phyloP scores from a whole-genome alignment of 92 coral and sea anemone species.

The Isaurus tuberculatus region DNA sequence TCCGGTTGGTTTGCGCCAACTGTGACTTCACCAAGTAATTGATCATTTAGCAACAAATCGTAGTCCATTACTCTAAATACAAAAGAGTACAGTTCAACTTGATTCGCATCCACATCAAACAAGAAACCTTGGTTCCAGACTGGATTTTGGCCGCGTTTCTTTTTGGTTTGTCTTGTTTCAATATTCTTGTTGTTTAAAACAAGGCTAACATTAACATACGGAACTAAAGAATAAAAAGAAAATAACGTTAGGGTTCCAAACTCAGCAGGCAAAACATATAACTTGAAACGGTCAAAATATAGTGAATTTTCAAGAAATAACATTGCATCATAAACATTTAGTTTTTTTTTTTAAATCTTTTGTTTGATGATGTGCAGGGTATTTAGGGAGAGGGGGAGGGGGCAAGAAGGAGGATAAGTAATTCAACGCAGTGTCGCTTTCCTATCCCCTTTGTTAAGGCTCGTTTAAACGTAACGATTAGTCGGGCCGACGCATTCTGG shows the following conservation, averaged over 20 bases:
- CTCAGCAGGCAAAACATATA: not conserved
- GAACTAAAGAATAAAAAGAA: constrained; percentile 45
- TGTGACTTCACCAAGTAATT: constrained; percentile 73
- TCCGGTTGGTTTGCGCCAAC: constrained; percentile 74
- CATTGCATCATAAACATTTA: too few relatives aligned
- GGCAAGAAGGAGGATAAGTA: too few relatives aligned
- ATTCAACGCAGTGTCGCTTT: too few relatives aligned
- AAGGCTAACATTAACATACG: constrained; percentile 69
- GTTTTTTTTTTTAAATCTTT: too few relatives aligned
- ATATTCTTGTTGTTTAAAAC: constrained; percentile 62
- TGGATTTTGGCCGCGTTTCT: constrained; percentile 74
- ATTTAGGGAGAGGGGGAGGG: too few relatives aligned
- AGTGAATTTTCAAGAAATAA: too few relatives aligned
- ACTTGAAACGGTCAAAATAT: too few relatives aligned
- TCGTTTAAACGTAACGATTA: too few relatives aligned
- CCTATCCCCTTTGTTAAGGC: too few relatives aligned
- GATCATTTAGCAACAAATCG: constrained; percentile 82
- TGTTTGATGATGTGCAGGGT: too few relatives aligned
- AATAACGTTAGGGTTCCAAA: not conserved
- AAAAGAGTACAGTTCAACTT: constrained; percentile 71
- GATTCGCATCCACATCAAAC: constrained; percentile 78
- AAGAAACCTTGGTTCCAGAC: constrained; percentile 95
- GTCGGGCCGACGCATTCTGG: too few relatives aligned
- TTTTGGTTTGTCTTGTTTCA: constrained; percentile 80
- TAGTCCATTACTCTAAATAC: constrained; percentile 80